These are phyloP conservation scores for Ammodramus savannarum DNA, from an alignment of 2,113 vertebrate species.

Conservation along the genomic window DNA sequence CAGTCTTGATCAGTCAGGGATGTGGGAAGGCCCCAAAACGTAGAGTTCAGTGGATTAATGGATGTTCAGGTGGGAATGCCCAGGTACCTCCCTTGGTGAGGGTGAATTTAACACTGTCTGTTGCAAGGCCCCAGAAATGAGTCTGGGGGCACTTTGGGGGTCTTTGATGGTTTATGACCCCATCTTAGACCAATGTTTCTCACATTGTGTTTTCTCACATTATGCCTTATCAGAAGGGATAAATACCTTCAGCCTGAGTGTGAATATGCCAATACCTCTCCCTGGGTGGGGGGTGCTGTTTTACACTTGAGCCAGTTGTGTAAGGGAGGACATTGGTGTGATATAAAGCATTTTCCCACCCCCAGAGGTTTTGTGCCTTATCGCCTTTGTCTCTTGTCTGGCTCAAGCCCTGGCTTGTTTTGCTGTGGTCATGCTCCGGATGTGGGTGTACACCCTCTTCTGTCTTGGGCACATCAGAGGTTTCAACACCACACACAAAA, in stretches of 20 bases:
- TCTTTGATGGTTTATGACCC: neutral
- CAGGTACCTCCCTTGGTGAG: neutral
- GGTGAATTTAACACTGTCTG: neutral
- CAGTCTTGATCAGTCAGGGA: neutral
- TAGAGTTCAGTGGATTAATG: neutral
- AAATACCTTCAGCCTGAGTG: neutral
- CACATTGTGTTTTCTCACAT: neutral
- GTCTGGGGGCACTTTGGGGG: rapidly evolving
- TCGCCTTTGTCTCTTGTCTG: neutral
- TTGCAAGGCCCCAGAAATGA: neutral
- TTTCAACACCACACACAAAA: neutral
- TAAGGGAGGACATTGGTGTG: neutral
- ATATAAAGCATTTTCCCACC: neutral
- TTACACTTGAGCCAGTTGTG: neutral
- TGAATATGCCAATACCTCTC: neutral
- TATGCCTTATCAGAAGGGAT: neutral
- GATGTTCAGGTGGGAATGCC: neutral
- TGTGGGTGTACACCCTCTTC: neutral
- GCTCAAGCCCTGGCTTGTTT: neutral
- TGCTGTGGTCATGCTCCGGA: rapidly evolving
- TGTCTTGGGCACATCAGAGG: neutral
- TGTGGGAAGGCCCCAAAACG: neutral
- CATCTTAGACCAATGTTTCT: neutral
- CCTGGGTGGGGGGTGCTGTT: neutral
- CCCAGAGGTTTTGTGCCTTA: neutral